Percentiles rank a stretch among this genome's conserved stretches.
These are phyloP conservation scores for Myrmecobius fasciatus DNA, from an alignment of 2,113 vertebrate genomes.

Conservation along the genomic window DNA sequence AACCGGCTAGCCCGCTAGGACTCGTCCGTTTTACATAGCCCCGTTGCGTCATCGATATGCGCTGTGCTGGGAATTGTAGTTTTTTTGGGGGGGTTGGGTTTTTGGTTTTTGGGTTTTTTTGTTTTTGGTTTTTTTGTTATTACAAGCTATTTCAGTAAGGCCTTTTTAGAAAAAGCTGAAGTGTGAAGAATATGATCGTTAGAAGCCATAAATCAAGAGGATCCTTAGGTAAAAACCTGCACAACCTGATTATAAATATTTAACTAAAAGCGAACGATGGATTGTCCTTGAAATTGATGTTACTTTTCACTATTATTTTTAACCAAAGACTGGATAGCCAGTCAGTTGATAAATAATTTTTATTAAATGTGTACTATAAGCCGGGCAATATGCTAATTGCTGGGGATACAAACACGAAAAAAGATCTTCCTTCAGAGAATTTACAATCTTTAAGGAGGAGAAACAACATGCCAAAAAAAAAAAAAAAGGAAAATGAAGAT, in stretches of 20 bases:
- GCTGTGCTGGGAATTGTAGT: neutral
- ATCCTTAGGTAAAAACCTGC: neutral
- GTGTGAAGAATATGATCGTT: neutral
- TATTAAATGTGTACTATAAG: neutral
- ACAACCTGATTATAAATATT: neutral
- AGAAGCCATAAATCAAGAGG: neutral
- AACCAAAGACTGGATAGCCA: neutral
- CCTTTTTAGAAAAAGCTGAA: neutral
- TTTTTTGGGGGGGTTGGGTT: neutral
- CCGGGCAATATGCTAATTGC: neutral
- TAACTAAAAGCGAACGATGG: neutral
- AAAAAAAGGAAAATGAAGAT: too few species aligned
- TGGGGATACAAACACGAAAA: neutral
- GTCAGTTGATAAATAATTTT: neutral
- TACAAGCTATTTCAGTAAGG: neutral
- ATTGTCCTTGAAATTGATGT: neutral
- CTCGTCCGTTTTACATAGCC: too few species aligned
- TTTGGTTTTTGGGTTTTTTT: neutral
- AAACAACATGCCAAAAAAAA: neutral
- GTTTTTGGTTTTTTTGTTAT: neutral
- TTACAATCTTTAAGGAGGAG: neutral
- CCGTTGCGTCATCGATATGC: neutral
- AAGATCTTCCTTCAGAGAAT: neutral
- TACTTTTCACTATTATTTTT: neutral
- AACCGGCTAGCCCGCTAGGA: neutral